Evolutionary conservation across 2,113 vertebrate genomes (phyloP).

Genomic region (Progne subis): DNA sequence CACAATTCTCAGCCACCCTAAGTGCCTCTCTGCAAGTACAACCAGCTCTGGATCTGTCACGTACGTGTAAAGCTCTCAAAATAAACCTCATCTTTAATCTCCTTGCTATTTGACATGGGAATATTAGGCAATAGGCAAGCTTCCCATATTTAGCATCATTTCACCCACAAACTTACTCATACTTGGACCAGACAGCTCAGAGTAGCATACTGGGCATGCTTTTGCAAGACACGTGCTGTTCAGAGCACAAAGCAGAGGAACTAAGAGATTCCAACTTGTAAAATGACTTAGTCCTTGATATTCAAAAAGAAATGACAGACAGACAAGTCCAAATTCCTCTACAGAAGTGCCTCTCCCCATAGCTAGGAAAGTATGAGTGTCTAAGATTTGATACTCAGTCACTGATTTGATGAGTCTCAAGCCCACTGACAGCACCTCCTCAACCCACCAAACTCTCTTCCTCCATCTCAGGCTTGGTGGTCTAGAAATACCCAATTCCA

Average conservation of each 20-base stretch:
- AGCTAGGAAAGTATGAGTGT: neutral
- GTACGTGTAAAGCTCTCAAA: neutral
- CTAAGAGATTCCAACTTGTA: neutral
- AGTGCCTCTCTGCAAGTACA: neutral
- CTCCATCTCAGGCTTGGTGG: neutral
- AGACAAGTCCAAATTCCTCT: neutral
- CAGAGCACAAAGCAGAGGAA: neutral
- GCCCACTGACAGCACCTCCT: neutral
- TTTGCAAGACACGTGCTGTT: neutral
- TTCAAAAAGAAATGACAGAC: neutral
- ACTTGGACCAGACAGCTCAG: neutral
- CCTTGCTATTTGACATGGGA: conserved; percentile 14
- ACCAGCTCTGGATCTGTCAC: neutral
- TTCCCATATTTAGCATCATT: conserved; percentile 39
- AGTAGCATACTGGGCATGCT: neutral
- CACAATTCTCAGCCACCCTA: neutral
- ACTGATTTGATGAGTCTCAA: neutral
- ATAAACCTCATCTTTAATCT: conserved; percentile 19
- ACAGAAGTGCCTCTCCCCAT: neutral
- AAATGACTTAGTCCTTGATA: neutral
- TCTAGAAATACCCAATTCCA: neutral
- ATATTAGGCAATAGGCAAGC: conserved; percentile 26
- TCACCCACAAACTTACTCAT: conserved; percentile 44
- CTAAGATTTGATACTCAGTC: fast-evolving
- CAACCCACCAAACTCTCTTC: neutral